Evolutionary conservation across 2,113 vertebrate genomes (phyloP), one percentile per base, ranked within the genome.

Genomic region (Corydoras maculifer): DNA sequence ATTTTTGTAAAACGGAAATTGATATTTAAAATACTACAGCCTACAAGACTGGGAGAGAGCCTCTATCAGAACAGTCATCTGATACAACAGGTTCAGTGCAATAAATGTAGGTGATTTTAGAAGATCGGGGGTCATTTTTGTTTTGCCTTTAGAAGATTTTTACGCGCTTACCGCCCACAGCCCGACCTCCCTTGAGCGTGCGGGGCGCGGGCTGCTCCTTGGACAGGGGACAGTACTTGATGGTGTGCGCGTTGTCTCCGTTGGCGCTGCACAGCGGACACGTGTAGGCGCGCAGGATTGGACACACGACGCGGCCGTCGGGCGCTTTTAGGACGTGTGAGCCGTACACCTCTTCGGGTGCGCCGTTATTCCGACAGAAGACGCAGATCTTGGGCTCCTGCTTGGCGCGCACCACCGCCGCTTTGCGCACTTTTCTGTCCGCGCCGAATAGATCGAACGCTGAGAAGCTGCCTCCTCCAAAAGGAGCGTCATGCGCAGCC

Each of bases 141-240:
- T 54, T 78, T 77, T 81, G 50, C 80, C 35, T 81, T 77, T 81
- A 84, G 81, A 91, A 91, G 84, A 90, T 87, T 85, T 89, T 91
- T 83, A 90, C 87, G 86, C 90, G 84, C 87, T 90, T 91, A 84
- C 88, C 90, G 75, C 89, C 89, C 86, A 91, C 89, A 72, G 89
- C 90, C 84, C 89, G 87, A 60, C 90, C 90, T 82, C 90, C 89
- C 84, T 90, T 91, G 59, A 91, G 75, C 74, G 88, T 83, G 76
- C 90, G 83, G 79, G 89, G 87, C 79, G 85, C 84, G 60, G 88
- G 89, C 78, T 91, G 90, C 58, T 91, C 90, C 79, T 90, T 91
- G 65, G 91, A 92, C 81, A 92, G 89, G 12, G 91, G 91, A 76
- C 91, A 92, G 87, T 92, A 92, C 80, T 92, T 92, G 72, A 92